Conservation (phyloP, 92 coral and sea anemone species). For the Epizoanthus scotinus region DNA sequence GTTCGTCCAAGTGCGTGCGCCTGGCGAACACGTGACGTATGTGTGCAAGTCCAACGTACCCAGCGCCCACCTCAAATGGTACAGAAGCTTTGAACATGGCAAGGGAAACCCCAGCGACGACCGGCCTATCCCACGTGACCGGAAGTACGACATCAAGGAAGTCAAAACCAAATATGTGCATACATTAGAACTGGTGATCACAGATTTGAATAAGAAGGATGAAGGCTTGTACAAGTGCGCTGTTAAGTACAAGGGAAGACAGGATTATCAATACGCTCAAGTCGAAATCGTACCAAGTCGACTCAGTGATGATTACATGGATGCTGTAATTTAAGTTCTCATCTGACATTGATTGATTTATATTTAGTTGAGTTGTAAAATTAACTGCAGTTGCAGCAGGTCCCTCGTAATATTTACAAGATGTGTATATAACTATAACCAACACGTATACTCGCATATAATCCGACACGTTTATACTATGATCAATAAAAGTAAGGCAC, state of each 20-base stretch:
- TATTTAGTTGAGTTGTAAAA: too few species aligned
- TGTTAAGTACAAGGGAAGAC: slow-evolving; percentile 6
- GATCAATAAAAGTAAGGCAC: too few species aligned
- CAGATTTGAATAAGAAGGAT: not conserved
- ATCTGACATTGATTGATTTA: too few species aligned
- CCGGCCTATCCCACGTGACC: not conserved
- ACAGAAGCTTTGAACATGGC: slow-evolving; percentile 5
- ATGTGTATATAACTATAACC: too few species aligned
- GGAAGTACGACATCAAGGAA: slow-evolving; percentile 17
- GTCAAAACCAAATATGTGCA: slow-evolving; percentile 5
- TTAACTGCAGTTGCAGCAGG: too few species aligned
- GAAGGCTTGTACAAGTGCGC: slow-evolving; percentile 20
- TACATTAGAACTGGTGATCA: slow-evolving; percentile 7
- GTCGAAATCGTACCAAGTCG: not conserved
- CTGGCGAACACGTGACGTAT: slow-evolving; percentile 14
- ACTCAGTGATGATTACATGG: too few species aligned
- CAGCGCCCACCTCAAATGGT: slow-evolving; percentile 26
- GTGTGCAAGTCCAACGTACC: slow-evolving; percentile 12
- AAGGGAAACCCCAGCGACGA: not conserved
- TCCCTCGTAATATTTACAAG: too few species aligned
- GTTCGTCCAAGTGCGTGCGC: not conserved
- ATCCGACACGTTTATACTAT: too few species aligned
- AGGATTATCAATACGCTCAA: slow-evolving; percentile 13
- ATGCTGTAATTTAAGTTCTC: too few species aligned
- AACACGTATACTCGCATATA: too few species aligned